phyloP scores from a whole-genome alignment of 2,113 vertebrate genomes.

The Promerops cafer region DNA sequence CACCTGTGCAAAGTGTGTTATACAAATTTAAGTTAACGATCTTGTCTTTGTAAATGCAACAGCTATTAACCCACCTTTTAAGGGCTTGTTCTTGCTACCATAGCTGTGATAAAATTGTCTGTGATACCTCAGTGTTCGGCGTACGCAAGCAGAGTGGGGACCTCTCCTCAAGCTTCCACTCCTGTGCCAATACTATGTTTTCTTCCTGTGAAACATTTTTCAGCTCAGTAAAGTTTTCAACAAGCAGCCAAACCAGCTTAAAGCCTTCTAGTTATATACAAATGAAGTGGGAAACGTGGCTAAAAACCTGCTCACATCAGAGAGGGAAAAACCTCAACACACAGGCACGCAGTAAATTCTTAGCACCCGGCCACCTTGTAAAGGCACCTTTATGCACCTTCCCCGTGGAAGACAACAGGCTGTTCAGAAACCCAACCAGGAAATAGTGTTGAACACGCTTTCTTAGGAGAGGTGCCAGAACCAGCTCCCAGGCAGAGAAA shows the following conservation, averaged over 20 bases:
- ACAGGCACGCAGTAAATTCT: rapidly evolving
- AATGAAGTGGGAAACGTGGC: background rate
- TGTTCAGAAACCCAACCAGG: background rate
- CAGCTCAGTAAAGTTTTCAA: background rate
- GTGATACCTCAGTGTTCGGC: background rate
- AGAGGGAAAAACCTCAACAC: background rate
- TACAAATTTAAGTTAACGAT: background rate
- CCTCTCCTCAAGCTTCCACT: background rate
- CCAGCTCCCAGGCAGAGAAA: background rate
- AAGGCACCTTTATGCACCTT: background rate
- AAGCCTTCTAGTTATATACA: background rate
- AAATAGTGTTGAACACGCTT: rapidly evolving
- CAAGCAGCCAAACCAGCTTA: background rate
- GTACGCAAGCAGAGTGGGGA: rapidly evolving
- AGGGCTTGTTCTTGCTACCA: background rate
- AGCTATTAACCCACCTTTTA: background rate
- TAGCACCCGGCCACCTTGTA: background rate
- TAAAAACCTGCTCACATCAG: background rate
- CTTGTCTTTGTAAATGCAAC: background rate
- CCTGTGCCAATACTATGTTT: background rate
- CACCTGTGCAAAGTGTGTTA: background rate
- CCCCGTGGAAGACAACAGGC: background rate
- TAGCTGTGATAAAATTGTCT: background rate
- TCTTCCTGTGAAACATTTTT: background rate
- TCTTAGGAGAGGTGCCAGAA: background rate